Evolutionary conservation across 2,113 vertebrate genomes (phyloP), one percentile per base, ranked within the genome.

Genomic region (Campylomormyrus numenius): DNA sequence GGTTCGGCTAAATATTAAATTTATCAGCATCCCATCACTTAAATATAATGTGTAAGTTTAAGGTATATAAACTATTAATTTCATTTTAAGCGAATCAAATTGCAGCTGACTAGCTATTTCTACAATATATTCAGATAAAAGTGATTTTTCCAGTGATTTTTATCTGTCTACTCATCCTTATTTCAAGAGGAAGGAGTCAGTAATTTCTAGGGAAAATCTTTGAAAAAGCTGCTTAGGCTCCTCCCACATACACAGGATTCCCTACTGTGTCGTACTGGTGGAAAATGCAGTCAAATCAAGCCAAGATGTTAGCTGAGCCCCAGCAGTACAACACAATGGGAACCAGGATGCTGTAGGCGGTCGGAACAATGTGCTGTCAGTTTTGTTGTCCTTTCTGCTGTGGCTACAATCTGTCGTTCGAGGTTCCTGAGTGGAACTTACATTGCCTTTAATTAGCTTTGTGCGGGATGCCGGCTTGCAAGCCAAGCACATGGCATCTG

Each of bases 361-460:
- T n/a, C 1, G 15, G 52, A 24, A 62, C 27, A 31, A n/a, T 66
- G 53, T 5, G 19, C 19, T 13, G 21, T 50, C 31, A 9, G 87
- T 66, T 13, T n/a, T 42, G 53, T 66, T 45, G 15, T 31, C 21
- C 52, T 62, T 9, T 39, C 87, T 66, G 53, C 87, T 66, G 8
- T 66, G 56, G 56, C 87, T 45, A 5, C 35, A 66, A 50, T 62
- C 42, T 35, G n/a, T 39, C 35, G 35, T 66, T 66, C 0, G 7
- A 42, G 56, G 31, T 42, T 88, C 87, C 53, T 66, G 31, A 45
- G 74, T 89, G 49, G 88, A 83, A 84, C 88, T 39, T 89, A 56
- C 53, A 17, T 89, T 17, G 87, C 80, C 88, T 83, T 83, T 89
- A 89, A 89, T 89, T 84, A 89, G 88, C 45, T 89, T 42, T 15